A percentile compares a stretch with the other conserved stretches of the same genome.
phyloP scores from a whole-genome alignment of 1,140 invertebrate genomes.

The Teleopsis dalmanni region DNA sequence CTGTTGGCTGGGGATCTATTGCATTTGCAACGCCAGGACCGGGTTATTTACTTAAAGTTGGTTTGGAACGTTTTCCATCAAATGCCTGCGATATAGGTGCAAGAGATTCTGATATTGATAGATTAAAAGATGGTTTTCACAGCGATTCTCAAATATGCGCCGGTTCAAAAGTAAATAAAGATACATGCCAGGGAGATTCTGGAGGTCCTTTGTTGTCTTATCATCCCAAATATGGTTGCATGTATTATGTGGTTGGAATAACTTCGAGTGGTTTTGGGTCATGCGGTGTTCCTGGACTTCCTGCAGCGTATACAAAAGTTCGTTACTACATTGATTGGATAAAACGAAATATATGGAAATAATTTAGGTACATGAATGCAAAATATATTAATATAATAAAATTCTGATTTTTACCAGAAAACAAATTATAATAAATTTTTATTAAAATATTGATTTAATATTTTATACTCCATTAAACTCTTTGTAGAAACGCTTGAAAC shows the following conservation, averaged over 20 bases:
- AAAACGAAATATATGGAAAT: background rate
- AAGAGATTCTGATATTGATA: slow-evolving; percentile 14
- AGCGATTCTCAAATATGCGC: slow-evolving; percentile 57
- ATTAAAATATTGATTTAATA: too few species aligned
- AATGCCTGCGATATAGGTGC: slow-evolving; percentile 12
- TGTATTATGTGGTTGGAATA: slow-evolving; percentile 33
- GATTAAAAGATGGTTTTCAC: slow-evolving; percentile 46
- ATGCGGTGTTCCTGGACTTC: slow-evolving; percentile 26
- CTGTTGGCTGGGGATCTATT: slow-evolving; percentile 31
- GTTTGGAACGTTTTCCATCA: slow-evolving; percentile 29
- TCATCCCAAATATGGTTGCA: slow-evolving; percentile 27
- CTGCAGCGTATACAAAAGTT: slow-evolving; percentile 34
- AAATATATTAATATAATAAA: too few species aligned
- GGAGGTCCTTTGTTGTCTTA: slow-evolving; percentile 33
- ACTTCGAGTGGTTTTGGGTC: slow-evolving; percentile 28
- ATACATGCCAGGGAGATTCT: slow-evolving; percentile 44
- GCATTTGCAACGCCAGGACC: slow-evolving; percentile 16
- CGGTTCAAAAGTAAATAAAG: slow-evolving; percentile 48
- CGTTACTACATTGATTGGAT: slow-evolving; percentile 38
- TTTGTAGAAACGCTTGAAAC: too few species aligned
- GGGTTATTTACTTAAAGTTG: slow-evolving; percentile 48
- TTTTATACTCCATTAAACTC: too few species aligned
- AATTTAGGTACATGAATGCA: background rate
- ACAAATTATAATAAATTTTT: too few species aligned
- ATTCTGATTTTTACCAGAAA: too few species aligned